A percentile compares a stretch with the other conserved stretches of the same genome.
phyloP scores from a whole-genome alignment of 2,113 vertebrate genomes.

The Phalacrocorax brasilianus region DNA sequence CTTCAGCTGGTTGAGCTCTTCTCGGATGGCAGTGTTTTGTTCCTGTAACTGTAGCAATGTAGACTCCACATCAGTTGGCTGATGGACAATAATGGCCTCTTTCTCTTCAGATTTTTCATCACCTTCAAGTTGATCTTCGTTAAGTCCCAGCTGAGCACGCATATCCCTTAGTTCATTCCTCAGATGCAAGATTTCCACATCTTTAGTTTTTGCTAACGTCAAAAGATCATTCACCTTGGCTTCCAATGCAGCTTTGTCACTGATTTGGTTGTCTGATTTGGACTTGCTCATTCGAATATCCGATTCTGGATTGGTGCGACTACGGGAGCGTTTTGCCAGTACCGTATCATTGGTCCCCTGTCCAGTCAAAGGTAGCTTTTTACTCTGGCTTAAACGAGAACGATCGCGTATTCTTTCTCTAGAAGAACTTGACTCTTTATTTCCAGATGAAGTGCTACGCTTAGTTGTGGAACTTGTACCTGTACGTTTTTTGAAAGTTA shows the following conservation, averaged over 20 bases:
- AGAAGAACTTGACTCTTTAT: slow-evolving; percentile 85
- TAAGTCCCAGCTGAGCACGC: slow-evolving; percentile 86
- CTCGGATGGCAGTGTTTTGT: slow-evolving; percentile 89
- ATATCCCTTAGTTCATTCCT: slow-evolving; percentile 87
- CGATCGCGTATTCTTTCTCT: slow-evolving; percentile 86
- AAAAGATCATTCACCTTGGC: slow-evolving; percentile 90
- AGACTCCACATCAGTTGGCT: slow-evolving; percentile 87
- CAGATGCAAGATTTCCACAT: slow-evolving; percentile 89
- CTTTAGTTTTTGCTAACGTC: slow-evolving; percentile 89
- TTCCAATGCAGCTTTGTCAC: slow-evolving; percentile 88
- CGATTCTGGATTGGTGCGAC: slow-evolving; percentile 73
- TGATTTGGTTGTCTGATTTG: slow-evolving; percentile 92
- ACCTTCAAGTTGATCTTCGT: slow-evolving; percentile 59
- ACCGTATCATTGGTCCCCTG: slow-evolving; percentile 65
- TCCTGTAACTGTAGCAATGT: slow-evolving; percentile 88
- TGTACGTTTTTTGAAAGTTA: slow-evolving; percentile 14
- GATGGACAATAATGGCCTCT: slow-evolving; percentile 73
- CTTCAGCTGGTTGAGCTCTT: slow-evolving; percentile 90
- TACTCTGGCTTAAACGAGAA: slow-evolving; percentile 80
- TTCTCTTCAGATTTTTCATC: slow-evolving; percentile 79
- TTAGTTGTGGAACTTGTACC: slow-evolving; percentile 79
- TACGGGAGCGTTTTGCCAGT: slow-evolving; percentile 83
- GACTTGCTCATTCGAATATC: slow-evolving; percentile 93
- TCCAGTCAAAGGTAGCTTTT: slow-evolving; percentile 80
- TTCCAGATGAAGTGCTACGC: slow-evolving; percentile 78